These are phyloP conservation scores for Coregonus sp. DNA, from an alignment of 2,797 vertebrate genomes.

Conservation along the genomic window DNA sequence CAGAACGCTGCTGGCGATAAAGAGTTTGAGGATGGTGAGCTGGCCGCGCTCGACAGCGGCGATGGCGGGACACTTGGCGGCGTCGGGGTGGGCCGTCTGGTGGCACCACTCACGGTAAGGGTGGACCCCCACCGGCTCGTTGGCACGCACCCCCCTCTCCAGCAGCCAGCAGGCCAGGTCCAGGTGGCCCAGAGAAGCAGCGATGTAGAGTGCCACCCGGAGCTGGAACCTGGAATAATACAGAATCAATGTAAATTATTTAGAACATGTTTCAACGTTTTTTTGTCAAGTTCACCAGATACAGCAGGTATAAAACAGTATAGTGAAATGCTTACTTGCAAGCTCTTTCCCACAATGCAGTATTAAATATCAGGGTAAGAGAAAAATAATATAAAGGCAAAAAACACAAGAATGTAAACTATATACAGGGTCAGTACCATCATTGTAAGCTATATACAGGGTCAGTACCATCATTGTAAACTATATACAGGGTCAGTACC, in stretches of 20 bases:
- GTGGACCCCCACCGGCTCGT: constrained; percentile 72
- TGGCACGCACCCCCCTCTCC: constrained; percentile 59
- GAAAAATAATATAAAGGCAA: too few relatives aligned
- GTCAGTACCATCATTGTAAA: too few relatives aligned
- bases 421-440: too few relatives aligned
- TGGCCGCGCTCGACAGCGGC: constrained; percentile 72
- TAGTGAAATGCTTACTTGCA: too few relatives aligned
- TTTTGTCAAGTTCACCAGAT: too few relatives aligned
- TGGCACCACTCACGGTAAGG: constrained; percentile 78
- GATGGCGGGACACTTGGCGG: constrained; percentile 73
- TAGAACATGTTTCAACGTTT: too few relatives aligned
- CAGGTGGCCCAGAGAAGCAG: constrained; percentile 71
- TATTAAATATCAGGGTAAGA: too few relatives aligned
- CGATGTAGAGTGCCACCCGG: constrained; percentile 77
- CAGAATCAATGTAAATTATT: not conserved
- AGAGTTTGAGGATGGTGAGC: constrained; percentile 77
- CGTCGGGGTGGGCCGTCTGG: constrained; percentile 69
- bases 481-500: too few relatives aligned
- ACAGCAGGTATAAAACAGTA: too few relatives aligned
- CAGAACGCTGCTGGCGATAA: constrained; percentile 68
- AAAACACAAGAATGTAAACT: too few relatives aligned
- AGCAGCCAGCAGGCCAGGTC: constrained; percentile 78
- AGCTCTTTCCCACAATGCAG: too few relatives aligned
- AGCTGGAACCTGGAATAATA: constrained; percentile 74
- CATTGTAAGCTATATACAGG: too few relatives aligned